Evolutionary conservation across 2,113 vertebrate species (phyloP).

Genomic region (Maccullochella peelii): DNA sequence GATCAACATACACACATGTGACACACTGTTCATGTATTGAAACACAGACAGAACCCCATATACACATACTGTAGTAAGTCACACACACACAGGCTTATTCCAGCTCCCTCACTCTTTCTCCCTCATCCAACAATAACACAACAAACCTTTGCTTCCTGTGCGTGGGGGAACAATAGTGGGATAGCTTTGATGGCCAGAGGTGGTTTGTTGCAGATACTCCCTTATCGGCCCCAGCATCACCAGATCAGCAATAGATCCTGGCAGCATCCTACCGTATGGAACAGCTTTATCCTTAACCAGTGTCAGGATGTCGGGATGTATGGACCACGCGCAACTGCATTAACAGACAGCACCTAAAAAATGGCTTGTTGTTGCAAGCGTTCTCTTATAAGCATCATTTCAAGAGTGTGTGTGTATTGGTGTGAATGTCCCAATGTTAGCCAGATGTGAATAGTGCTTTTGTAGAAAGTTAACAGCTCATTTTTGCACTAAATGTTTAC

Average conservation of each 20-base stretch:
- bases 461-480: background rate
- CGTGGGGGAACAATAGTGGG: slow-evolving; percentile 83
- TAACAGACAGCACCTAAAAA: background rate
- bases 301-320: slow-evolving; percentile 55
- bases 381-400: background rate
- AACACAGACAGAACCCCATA: background rate
- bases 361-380: background rate
- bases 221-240: slow-evolving; percentile 65
- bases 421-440: background rate
- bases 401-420: background rate
- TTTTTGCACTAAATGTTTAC: background rate
- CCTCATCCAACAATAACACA: slow-evolving; percentile 86
- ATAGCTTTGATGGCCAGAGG: slow-evolving; percentile 84
- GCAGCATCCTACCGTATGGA: slow-evolving; percentile 28
- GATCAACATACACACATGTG: slow-evolving; percentile 3
- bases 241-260: slow-evolving; percentile 69
- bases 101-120: slow-evolving; percentile 56
- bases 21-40: background rate
- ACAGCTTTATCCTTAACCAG: slow-evolving; percentile 23
- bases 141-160: slow-evolving; percentile 82
- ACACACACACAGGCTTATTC: slow-evolving; percentile 31
- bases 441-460: background rate
- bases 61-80: background rate
- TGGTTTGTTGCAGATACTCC: slow-evolving; percentile 70
- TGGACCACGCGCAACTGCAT: slow-evolving; percentile 1